These are phyloP conservation scores for Parapsyche elsis DNA, from an alignment of 1,140 invertebrate genomes.

Conservation along the genomic window DNA sequence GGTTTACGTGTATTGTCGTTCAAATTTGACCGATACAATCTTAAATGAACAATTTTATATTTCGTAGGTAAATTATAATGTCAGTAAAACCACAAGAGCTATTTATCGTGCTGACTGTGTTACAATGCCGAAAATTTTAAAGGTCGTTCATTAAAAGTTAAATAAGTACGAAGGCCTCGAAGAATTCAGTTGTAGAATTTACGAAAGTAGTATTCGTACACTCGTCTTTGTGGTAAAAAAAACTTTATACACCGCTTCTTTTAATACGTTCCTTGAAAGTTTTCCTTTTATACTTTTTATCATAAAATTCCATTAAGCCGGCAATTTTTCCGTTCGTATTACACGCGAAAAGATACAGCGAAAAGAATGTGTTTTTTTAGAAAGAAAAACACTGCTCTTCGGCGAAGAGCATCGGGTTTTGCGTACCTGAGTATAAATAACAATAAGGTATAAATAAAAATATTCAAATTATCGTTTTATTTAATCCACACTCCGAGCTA, in stretches of 20 bases:
- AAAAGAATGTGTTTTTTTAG: not conserved
- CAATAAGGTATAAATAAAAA: too few species aligned
- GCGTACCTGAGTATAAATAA: too few species aligned
- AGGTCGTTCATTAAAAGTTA: constrained; percentile 32
- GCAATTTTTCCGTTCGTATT: constrained; percentile 18
- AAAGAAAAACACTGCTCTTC: too few species aligned
- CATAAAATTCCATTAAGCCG: constrained; percentile 33
- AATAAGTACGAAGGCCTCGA: constrained; percentile 5
- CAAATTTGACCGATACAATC: not conserved
- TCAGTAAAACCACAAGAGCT: constrained; percentile 5
- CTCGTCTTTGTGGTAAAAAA: constrained; percentile 3
- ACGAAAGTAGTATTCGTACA: constrained; percentile 2
- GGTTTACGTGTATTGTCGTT: not conserved
- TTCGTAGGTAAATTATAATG: constrained; percentile 12
- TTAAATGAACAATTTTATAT: constrained; percentile 2
- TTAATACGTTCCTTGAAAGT: constrained; percentile 28
- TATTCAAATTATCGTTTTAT: too few species aligned
- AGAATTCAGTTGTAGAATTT: constrained; percentile 13
- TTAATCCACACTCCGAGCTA: too few species aligned
- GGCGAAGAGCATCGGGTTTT: too few species aligned
- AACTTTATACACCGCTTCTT: constrained; percentile 21
- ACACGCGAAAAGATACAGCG: constrained; percentile 19
- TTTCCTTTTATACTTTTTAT: constrained; percentile 32
- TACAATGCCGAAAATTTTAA: constrained; percentile 27
- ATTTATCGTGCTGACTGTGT: not conserved